These are phyloP conservation scores for Cliona cf. orientalis DNA, from an alignment of 37 sponge, comb jelly and placozoan species.

Conservation along the genomic window DNA sequence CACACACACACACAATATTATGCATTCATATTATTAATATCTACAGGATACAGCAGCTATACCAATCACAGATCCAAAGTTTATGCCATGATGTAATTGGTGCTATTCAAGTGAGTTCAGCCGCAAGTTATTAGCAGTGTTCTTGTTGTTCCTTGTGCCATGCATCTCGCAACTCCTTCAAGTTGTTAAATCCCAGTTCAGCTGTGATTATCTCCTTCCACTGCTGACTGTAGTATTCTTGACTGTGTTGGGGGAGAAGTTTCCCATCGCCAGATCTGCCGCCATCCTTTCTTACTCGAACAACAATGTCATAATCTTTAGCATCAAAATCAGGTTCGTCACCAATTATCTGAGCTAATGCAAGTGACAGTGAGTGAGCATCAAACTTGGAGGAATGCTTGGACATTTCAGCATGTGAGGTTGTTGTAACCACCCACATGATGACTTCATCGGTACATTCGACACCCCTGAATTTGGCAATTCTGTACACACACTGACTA, in stretches of 20 bases:
- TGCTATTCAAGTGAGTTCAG: too few species aligned
- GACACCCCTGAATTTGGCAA: constrained; percentile 47
- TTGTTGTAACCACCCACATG: constrained; percentile 3
- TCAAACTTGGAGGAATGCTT: constrained; percentile 8
- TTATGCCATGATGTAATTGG: too few species aligned
- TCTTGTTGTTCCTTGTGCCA: background rate
- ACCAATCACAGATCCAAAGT: too few species aligned
- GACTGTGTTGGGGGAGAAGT: background rate
- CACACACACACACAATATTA: too few species aligned
- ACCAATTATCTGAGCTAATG: background rate
- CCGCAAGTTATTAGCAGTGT: too few species aligned
- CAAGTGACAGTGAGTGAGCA: background rate
- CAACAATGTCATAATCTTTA: background rate
- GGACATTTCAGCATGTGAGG: constrained; percentile 24
- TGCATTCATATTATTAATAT: too few species aligned
- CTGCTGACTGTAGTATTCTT: background rate
- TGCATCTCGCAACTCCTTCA: background rate
- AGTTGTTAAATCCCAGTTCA: background rate
- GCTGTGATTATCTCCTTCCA: too few species aligned
- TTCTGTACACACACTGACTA: constrained; percentile 5
- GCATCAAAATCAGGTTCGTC: background rate
- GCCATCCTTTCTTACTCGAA: constrained; percentile 5
- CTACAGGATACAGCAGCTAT: too few species aligned
- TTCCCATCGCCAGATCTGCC: constrained; percentile 28
- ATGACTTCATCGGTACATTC: constrained; percentile 6